Evolutionary conservation across 2,797 vertebrate genomes (phyloP), one percentile per base, ranked within the genome.

Genomic region (Cryptoblepharus egeriae): DNA sequence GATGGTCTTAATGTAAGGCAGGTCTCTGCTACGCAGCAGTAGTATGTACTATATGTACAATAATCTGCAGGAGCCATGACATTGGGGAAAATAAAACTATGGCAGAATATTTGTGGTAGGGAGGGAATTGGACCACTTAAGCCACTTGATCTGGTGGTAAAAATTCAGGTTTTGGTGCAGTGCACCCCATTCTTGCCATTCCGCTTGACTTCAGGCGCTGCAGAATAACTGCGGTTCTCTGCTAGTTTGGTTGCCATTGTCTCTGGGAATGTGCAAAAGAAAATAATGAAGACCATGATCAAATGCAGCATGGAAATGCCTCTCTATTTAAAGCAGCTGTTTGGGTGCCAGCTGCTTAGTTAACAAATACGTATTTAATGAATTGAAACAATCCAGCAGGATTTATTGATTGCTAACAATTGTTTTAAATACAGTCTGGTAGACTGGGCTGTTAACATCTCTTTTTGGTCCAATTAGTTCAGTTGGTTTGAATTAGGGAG

Each of bases 401-500:
- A 96, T 96, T 96, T 96, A 97, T 96, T 95, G 94, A 94, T 95
- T 95, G 93, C 92, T 95, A 94, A 95, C 95, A 94, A 96, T 95
- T 92, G 94, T 94, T 94, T 96, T 96, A 95, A 96, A 94, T 95
- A 95, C 94, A 96, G 95, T 94, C 91, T 96, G 91, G 94, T 95
- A 93, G 94, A 93, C 86, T 87, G 75, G 81, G 90, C 87, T 92
- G 93, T 94, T 96, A 94, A 93, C 94, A 92, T 91, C 94, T 89
- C 94, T 91, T 95, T 93, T 94, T 85, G 88, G 70, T 95, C 95
- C 95, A 96, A 93, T 96, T 95, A 96, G 94, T 94, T 95, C 90
- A 93, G 95, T 97, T 97, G 95, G 94, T 96, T 97, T 96, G 96
- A 97, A 96, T 97, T 95, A 96, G 96, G 95, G 93, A 94, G 84